Conservation (phyloP, 2,797 vertebrate species). For the Aratinga solstitialis region DNA sequence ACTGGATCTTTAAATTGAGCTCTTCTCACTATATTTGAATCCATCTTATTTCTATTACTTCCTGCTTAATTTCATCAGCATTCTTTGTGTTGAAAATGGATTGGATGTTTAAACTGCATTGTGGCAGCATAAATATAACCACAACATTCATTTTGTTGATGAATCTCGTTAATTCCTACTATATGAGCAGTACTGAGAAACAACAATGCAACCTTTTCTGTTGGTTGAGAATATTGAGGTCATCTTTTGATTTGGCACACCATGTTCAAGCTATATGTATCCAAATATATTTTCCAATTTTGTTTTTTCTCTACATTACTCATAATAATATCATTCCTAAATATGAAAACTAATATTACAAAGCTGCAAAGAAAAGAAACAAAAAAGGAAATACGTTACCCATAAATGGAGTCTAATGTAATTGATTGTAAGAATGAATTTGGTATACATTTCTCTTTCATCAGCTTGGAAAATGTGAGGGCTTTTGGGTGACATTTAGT, state of each 20-base stretch:
- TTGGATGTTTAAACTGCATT: background rate
- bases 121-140: background rate
- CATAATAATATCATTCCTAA: background rate
- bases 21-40: background rate
- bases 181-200: background rate
- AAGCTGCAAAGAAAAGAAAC: background rate
- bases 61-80: background rate
- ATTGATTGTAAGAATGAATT: background rate
- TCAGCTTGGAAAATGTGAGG: background rate
- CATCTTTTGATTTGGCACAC: background rate
- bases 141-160: background rate
- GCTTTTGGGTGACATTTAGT: background rate
- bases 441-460: background rate
- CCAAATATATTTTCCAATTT: background rate
- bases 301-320: background rate
- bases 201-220: fast-evolving
- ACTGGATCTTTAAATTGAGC: background rate
- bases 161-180: background rate
- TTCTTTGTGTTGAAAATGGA: background rate
- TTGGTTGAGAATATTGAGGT: background rate
- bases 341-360: background rate
- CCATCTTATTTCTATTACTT: background rate
- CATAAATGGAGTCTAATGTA: background rate
- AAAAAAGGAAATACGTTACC: background rate
- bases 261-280: background rate